Evolutionary conservation across 1,140 invertebrate species (phyloP).

Genomic region (Dolichoris vasculosae): DNA sequence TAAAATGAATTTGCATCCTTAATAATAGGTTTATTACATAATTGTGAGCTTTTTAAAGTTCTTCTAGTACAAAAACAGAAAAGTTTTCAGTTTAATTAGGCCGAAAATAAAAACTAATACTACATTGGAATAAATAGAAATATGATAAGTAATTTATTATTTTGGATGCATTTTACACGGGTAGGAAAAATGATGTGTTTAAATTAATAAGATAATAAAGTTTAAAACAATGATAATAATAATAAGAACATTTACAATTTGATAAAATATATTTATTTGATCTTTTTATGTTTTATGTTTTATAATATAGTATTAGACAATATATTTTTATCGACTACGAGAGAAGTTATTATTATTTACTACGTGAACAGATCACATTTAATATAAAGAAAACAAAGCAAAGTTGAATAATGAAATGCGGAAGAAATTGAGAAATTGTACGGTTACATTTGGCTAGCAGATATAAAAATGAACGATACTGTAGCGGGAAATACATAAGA

Average conservation of each 20-base stretch:
- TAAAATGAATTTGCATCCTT: too few species aligned
- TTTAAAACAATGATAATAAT: not conserved
- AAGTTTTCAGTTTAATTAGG: not conserved
- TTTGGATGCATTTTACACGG: not conserved
- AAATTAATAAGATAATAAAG: not conserved
- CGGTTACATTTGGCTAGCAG: not conserved
- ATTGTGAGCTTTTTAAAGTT: too few species aligned
- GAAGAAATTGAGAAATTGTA: conserved; percentile 45
- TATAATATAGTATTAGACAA: not conserved
- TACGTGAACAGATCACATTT: not conserved
- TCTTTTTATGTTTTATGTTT: not conserved
- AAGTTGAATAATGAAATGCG: not conserved
- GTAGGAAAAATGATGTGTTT: not conserved
- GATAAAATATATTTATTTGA: not conserved
- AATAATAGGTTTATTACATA: too few species aligned
- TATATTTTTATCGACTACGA: not conserved
- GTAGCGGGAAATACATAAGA: conserved; percentile 41
- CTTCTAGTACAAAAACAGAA: not conserved
- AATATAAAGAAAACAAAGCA: not conserved
- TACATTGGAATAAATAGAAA: not conserved
- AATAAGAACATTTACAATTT: not conserved
- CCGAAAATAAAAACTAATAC: not conserved
- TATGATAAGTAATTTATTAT: not conserved
- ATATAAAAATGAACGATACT: conserved; percentile 44
- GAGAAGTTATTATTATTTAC: not conserved